Conservation (phyloP, 2,797 vertebrate species). For the Semotilus atromaculatus region DNA sequence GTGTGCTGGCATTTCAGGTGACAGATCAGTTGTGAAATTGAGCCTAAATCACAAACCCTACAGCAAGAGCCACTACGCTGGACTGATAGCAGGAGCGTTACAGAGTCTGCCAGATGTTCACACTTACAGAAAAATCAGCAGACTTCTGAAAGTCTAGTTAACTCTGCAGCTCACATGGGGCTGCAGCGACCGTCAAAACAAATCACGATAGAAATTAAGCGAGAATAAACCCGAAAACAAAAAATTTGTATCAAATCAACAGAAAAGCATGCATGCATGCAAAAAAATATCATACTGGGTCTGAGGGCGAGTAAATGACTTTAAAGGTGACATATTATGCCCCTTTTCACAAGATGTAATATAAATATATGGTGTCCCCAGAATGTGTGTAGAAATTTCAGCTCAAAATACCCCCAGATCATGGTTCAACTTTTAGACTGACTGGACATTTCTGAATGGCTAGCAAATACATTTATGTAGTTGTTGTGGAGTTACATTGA, state of each 20-base stretch:
- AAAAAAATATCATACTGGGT: not conserved
- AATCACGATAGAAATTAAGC: not conserved
- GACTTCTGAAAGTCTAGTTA: not conserved
- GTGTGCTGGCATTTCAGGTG: not conserved
- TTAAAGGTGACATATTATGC: no score
- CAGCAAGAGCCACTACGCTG: constrained; percentile 8
- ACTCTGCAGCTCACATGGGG: not conserved
- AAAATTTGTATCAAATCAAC: not conserved
- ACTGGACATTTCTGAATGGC: no score
- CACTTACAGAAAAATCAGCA: not conserved
- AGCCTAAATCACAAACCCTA: not conserved
- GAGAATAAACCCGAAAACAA: not conserved
- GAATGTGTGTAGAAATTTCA: no score
- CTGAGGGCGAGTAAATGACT: not conserved
- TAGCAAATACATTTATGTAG: no score
- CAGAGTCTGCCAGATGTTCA: constrained; percentile 15
- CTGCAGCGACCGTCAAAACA: not conserved
- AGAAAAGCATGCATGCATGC: not conserved
- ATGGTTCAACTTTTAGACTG: no score
- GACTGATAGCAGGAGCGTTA: not conserved
- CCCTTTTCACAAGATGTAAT: no score
- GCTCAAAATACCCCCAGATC: no score
- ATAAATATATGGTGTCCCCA: no score
- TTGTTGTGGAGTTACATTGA: no score
- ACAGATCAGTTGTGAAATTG: constrained; percentile 13